Evolutionary conservation across 2,888 invertebrate genomes (phyloP).

Genomic region (Luffia ferchaultella): DNA sequence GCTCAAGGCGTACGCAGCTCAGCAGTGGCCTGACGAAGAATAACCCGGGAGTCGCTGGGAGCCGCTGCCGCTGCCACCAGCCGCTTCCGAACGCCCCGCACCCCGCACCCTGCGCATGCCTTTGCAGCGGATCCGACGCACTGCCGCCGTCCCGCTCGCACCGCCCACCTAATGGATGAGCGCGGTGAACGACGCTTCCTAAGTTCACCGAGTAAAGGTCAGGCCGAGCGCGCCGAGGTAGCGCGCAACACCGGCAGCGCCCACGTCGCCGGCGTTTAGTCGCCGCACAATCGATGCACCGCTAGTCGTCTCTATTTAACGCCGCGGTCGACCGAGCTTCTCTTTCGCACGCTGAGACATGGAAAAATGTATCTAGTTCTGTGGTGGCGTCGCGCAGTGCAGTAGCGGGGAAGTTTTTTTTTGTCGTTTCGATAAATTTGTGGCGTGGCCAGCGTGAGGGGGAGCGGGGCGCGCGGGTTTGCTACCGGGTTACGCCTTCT

Average conservation of each 20-base stretch:
- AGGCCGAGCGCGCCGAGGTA: slow-evolving; percentile 58
- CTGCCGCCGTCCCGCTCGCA: slow-evolving; percentile 29
- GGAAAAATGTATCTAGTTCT: slow-evolving; percentile 67
- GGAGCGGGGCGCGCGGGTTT: slow-evolving; percentile 46
- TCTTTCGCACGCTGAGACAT: slow-evolving; percentile 44
- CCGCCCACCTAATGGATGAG: slow-evolving; percentile 25
- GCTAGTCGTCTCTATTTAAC: slow-evolving; percentile 33
- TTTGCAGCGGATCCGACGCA: slow-evolving; percentile 53
- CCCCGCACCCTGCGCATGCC: slow-evolving; percentile 62
- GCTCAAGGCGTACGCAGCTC: slow-evolving; percentile 63
- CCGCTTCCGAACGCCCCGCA: slow-evolving; percentile 50
- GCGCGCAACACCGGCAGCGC: slow-evolving; percentile 66
- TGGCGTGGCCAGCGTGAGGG: slow-evolving; percentile 43
- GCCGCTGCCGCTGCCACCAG: slow-evolving; percentile 22
- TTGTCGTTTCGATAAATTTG: slow-evolving; percentile 64
- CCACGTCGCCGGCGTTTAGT: slow-evolving; percentile 58
- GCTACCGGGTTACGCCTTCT: slow-evolving; percentile 67
- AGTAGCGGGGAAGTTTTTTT: slow-evolving; percentile 55
- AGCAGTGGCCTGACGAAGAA: slow-evolving; percentile 68
- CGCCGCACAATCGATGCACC: slow-evolving; percentile 31
- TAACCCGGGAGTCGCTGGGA: slow-evolving; percentile 68
- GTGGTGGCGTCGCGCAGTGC: slow-evolving; percentile 62
- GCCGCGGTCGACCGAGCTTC: slow-evolving; percentile 15
- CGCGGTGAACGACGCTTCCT: slow-evolving; percentile 60
- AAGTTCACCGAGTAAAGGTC: slow-evolving; percentile 65